Conservation (phyloP, 2,888 invertebrate species). For the Drosophila antonietae region DNA sequence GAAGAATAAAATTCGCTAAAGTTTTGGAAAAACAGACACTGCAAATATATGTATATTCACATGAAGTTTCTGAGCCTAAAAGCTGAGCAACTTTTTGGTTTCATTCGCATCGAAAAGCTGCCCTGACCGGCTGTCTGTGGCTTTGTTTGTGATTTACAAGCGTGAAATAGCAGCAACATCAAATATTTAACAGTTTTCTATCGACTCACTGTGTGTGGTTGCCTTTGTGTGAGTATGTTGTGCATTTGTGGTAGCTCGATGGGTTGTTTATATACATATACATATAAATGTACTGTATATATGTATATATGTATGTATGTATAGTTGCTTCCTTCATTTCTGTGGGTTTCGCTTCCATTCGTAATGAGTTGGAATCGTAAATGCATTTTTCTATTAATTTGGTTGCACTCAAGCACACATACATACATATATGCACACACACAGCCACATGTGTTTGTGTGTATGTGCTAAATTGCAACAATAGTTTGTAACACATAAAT, state of each 20-base stretch:
- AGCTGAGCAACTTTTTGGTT: slow-evolving; percentile 49
- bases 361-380: slow-evolving; percentile 59
- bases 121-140: slow-evolving; percentile 60
- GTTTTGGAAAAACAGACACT: too few relatives aligned
- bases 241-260: slow-evolving; percentile 50
- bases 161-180: slow-evolving; percentile 73
- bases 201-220: slow-evolving; percentile 39
- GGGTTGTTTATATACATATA: slow-evolving; percentile 15
- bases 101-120: slow-evolving; percentile 43
- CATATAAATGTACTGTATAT: slow-evolving; percentile 12
- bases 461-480: slow-evolving; percentile 19
- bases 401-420: slow-evolving; percentile 40
- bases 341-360: slow-evolving; percentile 55
- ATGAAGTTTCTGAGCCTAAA: slow-evolving; percentile 14
- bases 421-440: slow-evolving; percentile 21
- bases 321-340: slow-evolving; percentile 28
- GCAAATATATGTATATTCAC: too few relatives aligned
- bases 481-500: slow-evolving; percentile 48
- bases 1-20: too few relatives aligned
- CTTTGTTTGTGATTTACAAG: slow-evolving; percentile 74
- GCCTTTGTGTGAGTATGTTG: slow-evolving; percentile 30
- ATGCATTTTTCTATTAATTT: slow-evolving; percentile 47
- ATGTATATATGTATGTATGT: not conserved
- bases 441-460: not conserved
- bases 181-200: slow-evolving; percentile 69